These are phyloP conservation scores for Apis cerana DNA, from an alignment of 1,140 invertebrate species.

Conservation along the genomic window DNA sequence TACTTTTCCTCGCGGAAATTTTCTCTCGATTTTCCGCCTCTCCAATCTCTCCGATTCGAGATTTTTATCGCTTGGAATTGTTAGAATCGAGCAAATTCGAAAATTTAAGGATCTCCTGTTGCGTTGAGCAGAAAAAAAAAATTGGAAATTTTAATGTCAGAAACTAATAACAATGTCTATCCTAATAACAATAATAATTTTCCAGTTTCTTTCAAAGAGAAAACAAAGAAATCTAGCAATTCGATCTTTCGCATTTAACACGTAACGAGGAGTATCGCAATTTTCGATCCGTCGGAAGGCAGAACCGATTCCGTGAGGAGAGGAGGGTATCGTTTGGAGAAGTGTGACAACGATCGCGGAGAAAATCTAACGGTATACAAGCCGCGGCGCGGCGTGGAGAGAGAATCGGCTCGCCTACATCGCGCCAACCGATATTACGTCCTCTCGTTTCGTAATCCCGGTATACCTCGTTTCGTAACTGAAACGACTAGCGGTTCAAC, in stretches of 20 bases:
- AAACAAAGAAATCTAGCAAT: too few relatives aligned
- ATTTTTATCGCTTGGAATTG: too few relatives aligned
- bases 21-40: background rate
- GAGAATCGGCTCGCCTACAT: conserved; percentile 68
- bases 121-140: too few relatives aligned
- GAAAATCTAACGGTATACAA: conserved; percentile 77
- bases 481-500: conserved; percentile 69
- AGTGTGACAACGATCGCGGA: conserved; percentile 69
- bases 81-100: too few relatives aligned
- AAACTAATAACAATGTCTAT: too few relatives aligned
- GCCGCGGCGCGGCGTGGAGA: conserved; percentile 3
- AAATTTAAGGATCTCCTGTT: too few relatives aligned
- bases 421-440: conserved; percentile 69
- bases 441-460: conserved; percentile 74
- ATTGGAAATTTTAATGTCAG: too few relatives aligned
- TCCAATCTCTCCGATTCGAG: background rate
- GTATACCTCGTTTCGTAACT: conserved; percentile 73
- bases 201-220: too few relatives aligned
- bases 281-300: too few relatives aligned
- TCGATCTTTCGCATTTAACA: too few relatives aligned
- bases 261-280: too few relatives aligned
- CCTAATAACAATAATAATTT: too few relatives aligned
- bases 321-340: conserved; percentile 58
- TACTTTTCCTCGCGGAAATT: background rate
- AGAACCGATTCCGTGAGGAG: background rate